These are phyloP conservation scores for Parnassius orleans DNA, from an alignment of 2,888 invertebrate species.

Conservation along the genomic window DNA sequence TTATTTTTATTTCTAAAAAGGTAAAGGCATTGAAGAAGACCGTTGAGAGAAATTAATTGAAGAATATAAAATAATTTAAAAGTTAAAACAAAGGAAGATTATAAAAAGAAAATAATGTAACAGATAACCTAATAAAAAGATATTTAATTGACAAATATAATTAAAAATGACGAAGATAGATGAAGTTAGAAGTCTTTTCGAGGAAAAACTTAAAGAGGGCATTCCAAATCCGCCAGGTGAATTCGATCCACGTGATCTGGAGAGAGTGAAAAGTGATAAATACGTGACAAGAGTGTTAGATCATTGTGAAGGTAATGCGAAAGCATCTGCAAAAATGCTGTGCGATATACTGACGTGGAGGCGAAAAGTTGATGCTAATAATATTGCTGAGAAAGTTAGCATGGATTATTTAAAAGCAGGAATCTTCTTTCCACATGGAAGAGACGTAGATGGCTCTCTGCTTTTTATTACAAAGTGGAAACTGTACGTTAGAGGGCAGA, in stretches of 20 bases:
- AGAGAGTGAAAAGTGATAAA: constrained; percentile 84
- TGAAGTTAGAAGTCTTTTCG: constrained; percentile 59
- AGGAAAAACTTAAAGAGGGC: constrained; percentile 54
- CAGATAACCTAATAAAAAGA: too few relatives aligned
- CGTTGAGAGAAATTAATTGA: too few relatives aligned
- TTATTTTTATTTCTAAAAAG: too few relatives aligned
- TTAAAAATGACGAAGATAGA: constrained; percentile 52
- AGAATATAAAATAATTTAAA: too few relatives aligned
- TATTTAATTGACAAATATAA: too few relatives aligned
- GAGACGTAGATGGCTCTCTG: constrained; percentile 78
- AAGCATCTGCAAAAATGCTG: constrained; percentile 86
- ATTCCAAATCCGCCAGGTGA: constrained; percentile 50
- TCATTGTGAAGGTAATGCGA: constrained; percentile 86
- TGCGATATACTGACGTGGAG: constrained; percentile 92
- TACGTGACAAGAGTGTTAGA: constrained; percentile 87
- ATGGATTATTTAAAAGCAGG: constrained; percentile 89
- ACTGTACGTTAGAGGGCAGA: constrained; percentile 85
- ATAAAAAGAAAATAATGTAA: background rate
- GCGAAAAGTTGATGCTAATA: constrained; percentile 87
- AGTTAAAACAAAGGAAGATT: background rate
- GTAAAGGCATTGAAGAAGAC: too few relatives aligned
- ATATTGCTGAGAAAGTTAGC: constrained; percentile 85
- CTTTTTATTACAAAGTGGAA: constrained; percentile 88
- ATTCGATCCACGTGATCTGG: constrained; percentile 86
- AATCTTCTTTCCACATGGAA: constrained; percentile 85